These are phyloP conservation scores for Plebejus anna DNA, from an alignment of 2,888 invertebrate genomes.

Conservation along the genomic window DNA sequence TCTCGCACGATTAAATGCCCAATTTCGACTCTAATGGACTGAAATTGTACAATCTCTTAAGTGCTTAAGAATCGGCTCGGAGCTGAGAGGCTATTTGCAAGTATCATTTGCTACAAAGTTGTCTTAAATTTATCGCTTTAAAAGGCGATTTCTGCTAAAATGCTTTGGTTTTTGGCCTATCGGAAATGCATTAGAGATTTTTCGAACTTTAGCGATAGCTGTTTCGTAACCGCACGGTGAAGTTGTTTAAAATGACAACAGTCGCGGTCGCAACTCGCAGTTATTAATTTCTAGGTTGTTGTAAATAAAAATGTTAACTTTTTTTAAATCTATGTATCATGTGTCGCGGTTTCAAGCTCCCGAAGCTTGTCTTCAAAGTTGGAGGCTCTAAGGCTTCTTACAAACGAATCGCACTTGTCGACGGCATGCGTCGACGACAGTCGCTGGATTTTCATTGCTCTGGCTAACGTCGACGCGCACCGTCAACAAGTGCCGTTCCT, in stretches of 20 bases:
- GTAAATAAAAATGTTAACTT: too few relatives aligned
- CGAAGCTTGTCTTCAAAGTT: too few relatives aligned
- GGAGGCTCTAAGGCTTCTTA: too few relatives aligned
- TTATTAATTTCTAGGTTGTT: neutral
- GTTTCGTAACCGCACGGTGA: neutral
- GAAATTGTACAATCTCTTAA: constrained; percentile 30
- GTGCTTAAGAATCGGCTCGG: constrained; percentile 17
- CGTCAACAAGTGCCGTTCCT: too few relatives aligned
- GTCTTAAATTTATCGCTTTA: constrained; percentile 18
- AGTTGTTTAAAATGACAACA: neutral
- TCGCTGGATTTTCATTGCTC: too few relatives aligned
- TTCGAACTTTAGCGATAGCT: neutral
- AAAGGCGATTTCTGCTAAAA: constrained; percentile 11
- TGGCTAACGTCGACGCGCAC: too few relatives aligned
- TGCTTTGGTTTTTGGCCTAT: constrained; percentile 20
- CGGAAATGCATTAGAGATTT: constrained; percentile 13
- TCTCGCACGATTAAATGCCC: constrained; percentile 28
- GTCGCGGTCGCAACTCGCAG: neutral
- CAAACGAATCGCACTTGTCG: too few relatives aligned
- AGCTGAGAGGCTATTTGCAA: constrained; percentile 2
- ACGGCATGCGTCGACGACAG: too few relatives aligned
- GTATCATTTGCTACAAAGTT: constrained; percentile 16
- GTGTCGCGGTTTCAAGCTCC: too few relatives aligned
- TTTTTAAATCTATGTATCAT: too few relatives aligned
- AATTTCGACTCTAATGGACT: constrained; percentile 27